A percentile compares a stretch with the other conserved stretches of the same genome.
phyloP scores from a whole-genome alignment of 2,888 invertebrate genomes.

The Drosophila mercatorum region DNA sequence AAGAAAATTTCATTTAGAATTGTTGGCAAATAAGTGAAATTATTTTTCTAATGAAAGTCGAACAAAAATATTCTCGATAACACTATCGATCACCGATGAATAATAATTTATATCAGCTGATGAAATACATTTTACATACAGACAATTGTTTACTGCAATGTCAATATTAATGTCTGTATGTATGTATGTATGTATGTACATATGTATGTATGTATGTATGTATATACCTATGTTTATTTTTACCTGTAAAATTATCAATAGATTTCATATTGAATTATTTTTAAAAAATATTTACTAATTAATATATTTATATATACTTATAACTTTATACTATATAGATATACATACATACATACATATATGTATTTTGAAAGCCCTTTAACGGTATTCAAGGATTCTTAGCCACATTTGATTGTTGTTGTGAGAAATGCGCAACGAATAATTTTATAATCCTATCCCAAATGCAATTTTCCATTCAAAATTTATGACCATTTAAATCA shows the following conservation, averaged over 20 bases:
- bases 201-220: not conserved
- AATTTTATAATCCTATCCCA: conserved; percentile 50
- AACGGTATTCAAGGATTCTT: not conserved
- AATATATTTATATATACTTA: not conserved
- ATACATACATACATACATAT: too few relatives aligned
- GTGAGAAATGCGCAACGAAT: conserved; percentile 25
- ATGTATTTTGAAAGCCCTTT: not conserved
- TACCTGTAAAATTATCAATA: not conserved
- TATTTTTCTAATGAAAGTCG: not conserved
- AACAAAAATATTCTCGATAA: conserved; percentile 6
- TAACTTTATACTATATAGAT: too few relatives aligned
- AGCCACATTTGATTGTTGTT: not conserved
- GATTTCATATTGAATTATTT: not conserved
- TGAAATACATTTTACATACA: not conserved
- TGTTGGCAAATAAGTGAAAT: not conserved
- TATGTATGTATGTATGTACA: not conserved
- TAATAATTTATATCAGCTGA: not conserved
- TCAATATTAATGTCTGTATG: not conserved
- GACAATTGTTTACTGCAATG: not conserved
- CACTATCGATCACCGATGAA: conserved; percentile 5
- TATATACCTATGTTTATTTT: not conserved
- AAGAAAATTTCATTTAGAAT: not conserved
- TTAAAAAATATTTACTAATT: not conserved
- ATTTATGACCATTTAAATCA: conserved; percentile 46
- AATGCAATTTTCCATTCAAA: conserved; percentile 57